phyloP scores from a whole-genome alignment of 2,797 vertebrate genomes.

The Danionella dracula region DNA sequence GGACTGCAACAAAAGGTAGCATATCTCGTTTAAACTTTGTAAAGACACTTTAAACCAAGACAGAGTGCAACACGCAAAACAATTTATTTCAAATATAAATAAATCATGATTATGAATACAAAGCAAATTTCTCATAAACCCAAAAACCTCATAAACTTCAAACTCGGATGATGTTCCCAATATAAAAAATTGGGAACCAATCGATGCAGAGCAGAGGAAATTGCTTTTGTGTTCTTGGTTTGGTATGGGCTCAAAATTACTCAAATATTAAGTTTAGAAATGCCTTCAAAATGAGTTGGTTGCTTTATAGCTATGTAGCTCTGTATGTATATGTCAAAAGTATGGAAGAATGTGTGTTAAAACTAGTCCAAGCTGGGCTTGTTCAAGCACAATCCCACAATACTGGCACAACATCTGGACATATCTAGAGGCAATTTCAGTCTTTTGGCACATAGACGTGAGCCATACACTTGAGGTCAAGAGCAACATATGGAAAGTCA shows the following conservation, averaged over 20 bases:
- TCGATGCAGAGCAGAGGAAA: background rate
- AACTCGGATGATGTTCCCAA: background rate
- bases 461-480: background rate
- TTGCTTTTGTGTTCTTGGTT: background rate
- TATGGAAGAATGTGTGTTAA: slow-evolving; percentile 25
- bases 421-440: slow-evolving; percentile 43
- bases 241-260: background rate
- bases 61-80: slow-evolving; percentile 24
- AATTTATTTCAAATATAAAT: slow-evolving; percentile 7
- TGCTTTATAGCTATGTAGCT: too few relatives aligned
- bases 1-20: slow-evolving; percentile 34
- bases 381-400: slow-evolving; percentile 42
- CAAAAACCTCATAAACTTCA: background rate
- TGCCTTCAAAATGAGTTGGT: too few relatives aligned
- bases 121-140: background rate
- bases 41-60: slow-evolving; percentile 29
- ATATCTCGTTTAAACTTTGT: too few relatives aligned
- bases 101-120: background rate
- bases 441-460: slow-evolving; percentile 10
- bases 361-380: slow-evolving; percentile 55
- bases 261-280: too few relatives aligned
- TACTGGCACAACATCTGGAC: slow-evolving; percentile 55
- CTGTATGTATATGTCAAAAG: too few relatives aligned
- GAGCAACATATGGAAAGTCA: background rate
- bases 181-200: too few relatives aligned